Evolutionary conservation across 2,113 vertebrate genomes (phyloP).

Genomic region (Hyperopisus bebe): DNA sequence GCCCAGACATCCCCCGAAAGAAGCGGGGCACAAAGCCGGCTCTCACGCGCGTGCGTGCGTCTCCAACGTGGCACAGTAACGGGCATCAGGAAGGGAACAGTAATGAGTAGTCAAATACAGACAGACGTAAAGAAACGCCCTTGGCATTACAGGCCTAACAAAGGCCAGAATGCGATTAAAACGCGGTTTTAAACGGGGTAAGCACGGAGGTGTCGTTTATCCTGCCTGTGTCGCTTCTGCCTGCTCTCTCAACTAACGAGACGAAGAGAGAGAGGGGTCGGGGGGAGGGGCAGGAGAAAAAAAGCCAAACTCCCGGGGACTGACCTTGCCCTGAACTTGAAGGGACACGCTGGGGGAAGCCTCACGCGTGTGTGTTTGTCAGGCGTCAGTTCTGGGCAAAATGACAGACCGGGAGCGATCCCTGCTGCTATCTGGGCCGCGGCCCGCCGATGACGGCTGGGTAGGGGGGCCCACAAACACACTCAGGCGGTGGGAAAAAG

Average conservation of each 20-base stretch:
- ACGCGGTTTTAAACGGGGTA: neutral
- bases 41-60: constrained; percentile 26
- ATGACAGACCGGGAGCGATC: constrained; percentile 26
- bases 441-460: neutral
- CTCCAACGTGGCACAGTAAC: neutral
- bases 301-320: constrained; percentile 9
- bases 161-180: neutral
- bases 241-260: constrained; percentile 3
- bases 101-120: constrained; percentile 1
- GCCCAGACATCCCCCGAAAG: constrained; percentile 37
- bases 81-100: neutral
- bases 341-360: constrained; percentile 22
- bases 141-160: neutral
- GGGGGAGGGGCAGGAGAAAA: neutral
- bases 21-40: constrained; percentile 28
- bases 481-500: neutral
- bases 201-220: neutral
- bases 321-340: constrained; percentile 40
- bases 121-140: neutral
- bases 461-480: constrained; percentile 3
- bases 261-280: neutral
- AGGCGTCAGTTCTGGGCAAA: constrained; percentile 25
- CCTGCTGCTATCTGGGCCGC: constrained; percentile 25
- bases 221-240: neutral
- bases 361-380: constrained; percentile 8